These are phyloP conservation scores for Phodopus roborovskii DNA, from an alignment of 2,113 vertebrate genomes.

Conservation along the genomic window DNA sequence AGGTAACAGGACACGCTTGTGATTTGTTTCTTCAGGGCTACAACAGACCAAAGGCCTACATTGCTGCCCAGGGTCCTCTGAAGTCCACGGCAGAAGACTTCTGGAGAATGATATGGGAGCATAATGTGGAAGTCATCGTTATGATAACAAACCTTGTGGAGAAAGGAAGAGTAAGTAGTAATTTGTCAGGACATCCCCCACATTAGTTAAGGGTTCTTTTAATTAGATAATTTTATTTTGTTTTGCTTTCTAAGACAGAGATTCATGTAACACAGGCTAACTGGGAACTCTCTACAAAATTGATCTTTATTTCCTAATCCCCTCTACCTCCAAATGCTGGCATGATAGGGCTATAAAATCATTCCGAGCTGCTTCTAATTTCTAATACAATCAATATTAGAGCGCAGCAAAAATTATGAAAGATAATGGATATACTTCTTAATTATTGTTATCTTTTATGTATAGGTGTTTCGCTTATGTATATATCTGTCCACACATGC, in stretches of 20 bases:
- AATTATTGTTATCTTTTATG: neutral
- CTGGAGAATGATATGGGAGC: conserved; percentile 99
- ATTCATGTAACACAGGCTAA: neutral
- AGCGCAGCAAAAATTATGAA: neutral
- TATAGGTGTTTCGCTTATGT: neutral
- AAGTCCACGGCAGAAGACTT: conserved; percentile 96
- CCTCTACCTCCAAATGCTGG: neutral
- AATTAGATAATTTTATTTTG: neutral
- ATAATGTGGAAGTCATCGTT: conserved; percentile 94
- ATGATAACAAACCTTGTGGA: conserved; percentile 99
- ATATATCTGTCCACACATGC: too few relatives aligned
- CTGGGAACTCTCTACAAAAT: neutral
- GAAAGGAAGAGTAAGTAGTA: conserved; percentile 93
- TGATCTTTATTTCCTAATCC: neutral
- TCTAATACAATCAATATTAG: neutral
- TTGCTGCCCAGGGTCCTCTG: conserved; percentile 97
- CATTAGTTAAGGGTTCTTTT: neutral
- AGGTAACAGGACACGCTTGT: conserved; percentile 64
- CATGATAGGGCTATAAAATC: neutral
- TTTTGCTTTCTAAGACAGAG: neutral
- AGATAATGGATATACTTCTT: neutral
- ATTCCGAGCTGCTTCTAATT: neutral
- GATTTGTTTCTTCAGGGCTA: conserved; percentile 91
- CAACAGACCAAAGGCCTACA: conserved; percentile 94
- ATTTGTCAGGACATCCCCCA: neutral